Evolutionary conservation across 2,888 invertebrate genomes (phyloP).

Genomic region (Apoderus coryli): DNA sequence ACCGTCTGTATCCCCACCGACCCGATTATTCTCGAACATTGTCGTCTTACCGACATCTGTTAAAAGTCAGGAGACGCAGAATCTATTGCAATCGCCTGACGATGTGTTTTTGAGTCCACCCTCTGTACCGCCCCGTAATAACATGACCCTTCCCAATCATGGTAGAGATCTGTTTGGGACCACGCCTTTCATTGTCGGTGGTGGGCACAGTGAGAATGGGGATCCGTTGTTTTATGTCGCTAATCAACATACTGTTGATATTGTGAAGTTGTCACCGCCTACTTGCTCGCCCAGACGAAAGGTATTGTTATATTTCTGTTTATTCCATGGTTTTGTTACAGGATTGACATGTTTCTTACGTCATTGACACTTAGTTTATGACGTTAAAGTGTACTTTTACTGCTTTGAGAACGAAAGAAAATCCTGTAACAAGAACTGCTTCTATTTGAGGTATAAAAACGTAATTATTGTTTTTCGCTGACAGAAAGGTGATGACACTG

Average conservation of each 20-base stretch:
- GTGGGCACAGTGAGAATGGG: slow-evolving; percentile 33
- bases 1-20: too few species aligned
- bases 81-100: slow-evolving; percentile 31
- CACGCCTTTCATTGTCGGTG: slow-evolving; percentile 32
- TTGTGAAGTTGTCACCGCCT: slow-evolving; percentile 34
- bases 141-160: slow-evolving; percentile 24
- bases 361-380: too few species aligned
- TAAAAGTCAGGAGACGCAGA: slow-evolving; percentile 25
- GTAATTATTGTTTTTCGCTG: too few species aligned
- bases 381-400: too few species aligned
- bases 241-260: slow-evolving; percentile 32
- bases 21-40: too few species aligned
- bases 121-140: slow-evolving; percentile 32
- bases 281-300: slow-evolving; percentile 28
- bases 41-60: too few species aligned
- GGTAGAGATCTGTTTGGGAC: slow-evolving; percentile 29
- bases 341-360: too few species aligned
- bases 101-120: slow-evolving; percentile 30
- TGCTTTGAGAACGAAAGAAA: too few species aligned
- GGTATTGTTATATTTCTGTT: too few species aligned
- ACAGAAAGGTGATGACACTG: slow-evolving; percentile 32
- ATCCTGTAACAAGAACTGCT: too few species aligned
- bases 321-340: too few species aligned
- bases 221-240: slow-evolving; percentile 33
- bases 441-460: too few species aligned